These are phyloP conservation scores for Steinernema hermaphroditum DNA, from an alignment of 2,888 invertebrate species.

Conservation along the genomic window DNA sequence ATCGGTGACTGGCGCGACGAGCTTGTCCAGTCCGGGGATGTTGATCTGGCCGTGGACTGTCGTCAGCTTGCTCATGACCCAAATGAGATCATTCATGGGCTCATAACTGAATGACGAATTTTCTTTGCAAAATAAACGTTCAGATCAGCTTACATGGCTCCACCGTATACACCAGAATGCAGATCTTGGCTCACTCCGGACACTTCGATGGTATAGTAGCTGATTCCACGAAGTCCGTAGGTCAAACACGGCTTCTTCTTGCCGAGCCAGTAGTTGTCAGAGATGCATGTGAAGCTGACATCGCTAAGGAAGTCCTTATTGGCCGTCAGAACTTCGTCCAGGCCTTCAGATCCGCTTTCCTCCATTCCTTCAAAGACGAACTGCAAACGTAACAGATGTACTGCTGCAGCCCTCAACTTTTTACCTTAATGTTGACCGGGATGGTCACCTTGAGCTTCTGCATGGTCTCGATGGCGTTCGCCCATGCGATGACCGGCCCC, in stretches of 20 bases:
- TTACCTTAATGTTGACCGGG: constrained; percentile 73
- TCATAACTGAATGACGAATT: constrained; percentile 71
- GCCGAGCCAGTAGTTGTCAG: constrained; percentile 98
- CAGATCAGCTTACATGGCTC: constrained; percentile 77
- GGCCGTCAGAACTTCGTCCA: constrained; percentile 79
- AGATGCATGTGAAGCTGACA: constrained; percentile 93
- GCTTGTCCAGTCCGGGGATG: constrained; percentile 76
- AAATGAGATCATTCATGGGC: constrained; percentile 87
- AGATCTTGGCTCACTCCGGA: constrained; percentile 80
- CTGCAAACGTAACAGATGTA: constrained; percentile 68
- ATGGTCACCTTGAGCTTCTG: constrained; percentile 75
- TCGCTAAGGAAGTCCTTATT: constrained; percentile 69
- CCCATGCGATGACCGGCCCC: constrained; percentile 90
- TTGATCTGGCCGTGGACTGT: constrained; percentile 85
- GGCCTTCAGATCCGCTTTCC: constrained; percentile 92
- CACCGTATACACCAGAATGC: constrained; percentile 94
- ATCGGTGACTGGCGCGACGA: constrained; percentile 74
- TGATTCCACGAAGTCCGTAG: constrained; percentile 82
- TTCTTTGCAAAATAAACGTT: background rate
- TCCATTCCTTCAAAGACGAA: constrained; percentile 98
- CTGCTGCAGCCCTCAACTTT: too few relatives aligned
- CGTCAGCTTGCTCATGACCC: constrained; percentile 80
- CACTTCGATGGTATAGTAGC: constrained; percentile 84
- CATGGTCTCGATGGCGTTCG: constrained; percentile 87
- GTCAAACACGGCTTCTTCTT: constrained; percentile 94